These are phyloP conservation scores for Porites lobata DNA, from an alignment of 92 coral and sea anemone species.

Conservation along the genomic window DNA sequence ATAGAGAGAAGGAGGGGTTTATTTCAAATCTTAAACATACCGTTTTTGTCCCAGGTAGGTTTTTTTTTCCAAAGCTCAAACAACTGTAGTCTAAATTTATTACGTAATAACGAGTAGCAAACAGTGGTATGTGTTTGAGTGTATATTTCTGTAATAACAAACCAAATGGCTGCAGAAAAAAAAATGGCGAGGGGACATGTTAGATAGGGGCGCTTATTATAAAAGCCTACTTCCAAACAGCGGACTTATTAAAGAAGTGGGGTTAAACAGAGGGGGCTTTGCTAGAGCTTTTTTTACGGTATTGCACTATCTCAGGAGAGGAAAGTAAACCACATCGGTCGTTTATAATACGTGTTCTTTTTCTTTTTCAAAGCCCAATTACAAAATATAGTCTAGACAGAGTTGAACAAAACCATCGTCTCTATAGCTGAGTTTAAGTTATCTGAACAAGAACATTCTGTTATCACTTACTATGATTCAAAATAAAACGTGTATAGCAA, in stretches of 20 bases:
- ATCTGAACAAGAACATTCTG: too few relatives aligned
- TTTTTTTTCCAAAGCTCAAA: conserved; percentile 15
- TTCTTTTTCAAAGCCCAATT: background rate
- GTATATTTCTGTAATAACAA: background rate
- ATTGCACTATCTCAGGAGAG: too few relatives aligned
- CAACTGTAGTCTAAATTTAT: conserved; percentile 29
- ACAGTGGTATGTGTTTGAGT: conserved; percentile 16
- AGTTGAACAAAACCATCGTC: conserved; percentile 1
- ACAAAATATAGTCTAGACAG: background rate
- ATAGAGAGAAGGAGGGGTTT: conserved; percentile 2
- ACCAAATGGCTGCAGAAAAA: background rate
- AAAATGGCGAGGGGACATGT: background rate
- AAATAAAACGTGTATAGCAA: too few relatives aligned
- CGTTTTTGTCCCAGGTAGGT: conserved; percentile 18
- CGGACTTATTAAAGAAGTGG: too few relatives aligned
- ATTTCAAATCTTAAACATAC: conserved; percentile 32
- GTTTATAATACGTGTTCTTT: too few relatives aligned
- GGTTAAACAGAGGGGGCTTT: too few relatives aligned
- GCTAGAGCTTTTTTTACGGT: too few relatives aligned
- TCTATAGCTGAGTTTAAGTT: background rate
- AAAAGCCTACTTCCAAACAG: too few relatives aligned
- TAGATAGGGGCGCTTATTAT: background rate
- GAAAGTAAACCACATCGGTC: too few relatives aligned
- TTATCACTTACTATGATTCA: too few relatives aligned
- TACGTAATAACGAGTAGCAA: conserved; percentile 13